Evolutionary conservation across 2,113 vertebrate genomes (phyloP), one percentile per base, ranked within the genome.

Genomic region (Oxygymnocypris stewartii): DNA sequence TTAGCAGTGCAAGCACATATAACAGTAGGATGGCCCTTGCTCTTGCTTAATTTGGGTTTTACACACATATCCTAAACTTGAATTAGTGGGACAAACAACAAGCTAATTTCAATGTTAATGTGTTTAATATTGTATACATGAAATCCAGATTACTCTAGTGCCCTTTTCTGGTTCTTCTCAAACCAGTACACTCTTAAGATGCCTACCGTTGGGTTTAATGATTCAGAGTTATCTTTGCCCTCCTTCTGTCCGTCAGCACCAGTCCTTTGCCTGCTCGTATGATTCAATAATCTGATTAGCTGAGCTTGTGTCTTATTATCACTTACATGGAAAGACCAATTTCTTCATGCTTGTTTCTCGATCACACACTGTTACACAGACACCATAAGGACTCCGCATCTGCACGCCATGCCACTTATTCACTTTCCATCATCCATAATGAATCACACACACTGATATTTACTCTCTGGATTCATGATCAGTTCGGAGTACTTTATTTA

Each of bases 401-500:
- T 47, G 67, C 69, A 85, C 42, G 61, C 11, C 35, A 18, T 61
- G 57, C 18, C 73, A n/a, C 40, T 28, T 81, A 67, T 51, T 69
- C 8, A 11, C 47, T 51, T 35, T 80, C 42, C 79, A 69, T 51
- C 25, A 18, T 28, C 3, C 10, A 20, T 82, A 49, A 47, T 82
- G 80, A 65, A 35, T 49, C 76, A 78, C 42, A 69, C 42, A 13
- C 42, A 13, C n/a, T 54, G 12, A 31, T 76, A n/a, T 47, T 51
- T 44, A 35, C 80, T 79, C 76, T 85, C 37, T 90, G 91, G 93
- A 93, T 92, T 93, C 92, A 94, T 94, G 93, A 94, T 90, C 91
- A 92, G 87, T 92, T 91, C 92, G 90, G 90, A 92, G 91, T 91
- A 88, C 90, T 87, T 90, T 91, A 91, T 92, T 94, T 93, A 93